A percentile compares a stretch with the other conserved stretches of the same genome.
Evolutionary conservation across 2,113 vertebrate species (phyloP).

Genomic region (Corythoichthys intestinalis): DNA sequence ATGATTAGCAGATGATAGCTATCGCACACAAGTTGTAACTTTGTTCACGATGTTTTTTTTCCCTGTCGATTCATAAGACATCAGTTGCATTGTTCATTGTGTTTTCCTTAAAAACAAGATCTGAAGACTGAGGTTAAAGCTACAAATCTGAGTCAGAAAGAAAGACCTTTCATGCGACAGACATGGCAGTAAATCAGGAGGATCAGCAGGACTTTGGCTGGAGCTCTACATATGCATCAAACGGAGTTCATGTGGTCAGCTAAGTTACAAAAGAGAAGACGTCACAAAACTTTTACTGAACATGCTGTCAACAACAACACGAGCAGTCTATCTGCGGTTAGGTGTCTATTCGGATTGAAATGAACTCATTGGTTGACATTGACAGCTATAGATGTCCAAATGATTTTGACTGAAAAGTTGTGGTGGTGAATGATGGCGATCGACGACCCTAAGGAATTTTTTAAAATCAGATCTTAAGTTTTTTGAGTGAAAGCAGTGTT

Average conservation of each 20-base stretch:
- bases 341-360: too few species aligned
- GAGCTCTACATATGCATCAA: background rate
- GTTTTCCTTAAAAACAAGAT: background rate
- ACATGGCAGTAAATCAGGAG: constrained; percentile 9
- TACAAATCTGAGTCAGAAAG: constrained; percentile 6
- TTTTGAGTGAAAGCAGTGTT: background rate
- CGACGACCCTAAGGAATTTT: background rate
- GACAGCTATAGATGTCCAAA: too few species aligned
- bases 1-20: constrained; percentile 14
- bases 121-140: background rate
- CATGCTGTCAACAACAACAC: background rate
- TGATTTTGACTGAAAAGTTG: too few species aligned
- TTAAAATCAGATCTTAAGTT: background rate
- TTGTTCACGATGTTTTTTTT: background rate
- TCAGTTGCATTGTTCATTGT: background rate
- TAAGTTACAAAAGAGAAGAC: background rate
- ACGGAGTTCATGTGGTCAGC: constrained; percentile 3
- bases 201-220: constrained; percentile 2
- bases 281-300: background rate
- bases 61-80: background rate
- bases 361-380: too few species aligned
- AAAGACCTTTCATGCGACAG: constrained; percentile 5
- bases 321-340: background rate
- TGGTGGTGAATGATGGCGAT: too few species aligned
- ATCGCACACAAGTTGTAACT: background rate